A percentile compares a stretch with the other conserved stretches of the same genome.
Conservation (phyloP, 1,140 invertebrate species). For the Pogonognathellus flavescens region DNA sequence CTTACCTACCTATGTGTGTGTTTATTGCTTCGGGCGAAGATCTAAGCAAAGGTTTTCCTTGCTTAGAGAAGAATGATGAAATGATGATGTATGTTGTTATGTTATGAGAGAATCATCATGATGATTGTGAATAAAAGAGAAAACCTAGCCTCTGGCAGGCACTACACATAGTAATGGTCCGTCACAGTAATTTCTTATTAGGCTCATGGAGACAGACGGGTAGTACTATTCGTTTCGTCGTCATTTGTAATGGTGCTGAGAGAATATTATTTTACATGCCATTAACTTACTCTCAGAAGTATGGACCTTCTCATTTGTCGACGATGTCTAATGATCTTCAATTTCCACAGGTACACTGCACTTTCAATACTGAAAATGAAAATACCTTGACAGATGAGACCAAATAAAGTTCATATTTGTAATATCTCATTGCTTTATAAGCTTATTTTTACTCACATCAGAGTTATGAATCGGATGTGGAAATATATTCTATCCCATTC, state of each 20-base stretch:
- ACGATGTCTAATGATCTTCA: no score
- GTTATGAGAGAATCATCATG: slow-evolving; percentile 34
- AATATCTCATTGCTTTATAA: no score
- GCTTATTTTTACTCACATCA: no score
- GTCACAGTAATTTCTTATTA: slow-evolving; percentile 50
- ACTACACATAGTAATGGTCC: slow-evolving; percentile 21
- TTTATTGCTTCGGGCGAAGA: not conserved
- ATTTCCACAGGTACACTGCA: no score
- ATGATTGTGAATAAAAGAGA: slow-evolving; percentile 44
- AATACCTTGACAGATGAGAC: no score
- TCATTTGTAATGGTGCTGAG: slow-evolving; percentile 22
- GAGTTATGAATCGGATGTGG: no score
- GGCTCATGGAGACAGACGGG: slow-evolving; percentile 32
- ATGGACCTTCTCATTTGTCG: slow-evolving; percentile 34
- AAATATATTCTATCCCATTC: no score
- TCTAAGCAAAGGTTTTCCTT: slow-evolving; percentile 27
- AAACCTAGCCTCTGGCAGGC: slow-evolving; percentile 21
- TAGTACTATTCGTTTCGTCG: slow-evolving; percentile 14
- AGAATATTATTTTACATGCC: slow-evolving; percentile 12
- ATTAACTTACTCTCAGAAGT: slow-evolving; percentile 6
- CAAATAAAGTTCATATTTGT: no score
- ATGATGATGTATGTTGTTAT: slow-evolving; percentile 21
- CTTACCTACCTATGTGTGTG: not conserved
- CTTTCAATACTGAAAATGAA: no score
- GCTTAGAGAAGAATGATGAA: slow-evolving; percentile 25